Conservation (phyloP, 2,888 invertebrate genomes). For the Drosophila tripunctata region DNA sequence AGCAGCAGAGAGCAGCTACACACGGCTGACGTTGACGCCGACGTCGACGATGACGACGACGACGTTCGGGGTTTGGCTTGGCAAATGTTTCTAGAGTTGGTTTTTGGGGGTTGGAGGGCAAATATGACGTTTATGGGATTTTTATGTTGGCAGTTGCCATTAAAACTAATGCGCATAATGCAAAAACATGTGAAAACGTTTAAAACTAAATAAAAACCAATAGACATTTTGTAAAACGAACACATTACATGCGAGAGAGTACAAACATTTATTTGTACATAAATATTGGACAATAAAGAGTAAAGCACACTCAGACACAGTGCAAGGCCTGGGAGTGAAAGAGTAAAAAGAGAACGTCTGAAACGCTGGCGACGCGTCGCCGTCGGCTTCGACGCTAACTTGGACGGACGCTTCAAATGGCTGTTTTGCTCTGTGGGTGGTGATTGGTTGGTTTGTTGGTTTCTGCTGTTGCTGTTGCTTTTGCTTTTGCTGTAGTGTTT, state of each 20-base stretch:
- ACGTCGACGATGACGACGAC: neutral
- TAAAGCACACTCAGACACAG: neutral
- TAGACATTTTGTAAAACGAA: slow-evolving; percentile 25
- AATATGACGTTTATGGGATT: slow-evolving; percentile 48
- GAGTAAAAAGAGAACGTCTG: neutral
- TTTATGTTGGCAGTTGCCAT: slow-evolving; percentile 56
- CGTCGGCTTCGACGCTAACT: neutral
- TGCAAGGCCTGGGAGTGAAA: neutral
- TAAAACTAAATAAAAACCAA: slow-evolving; percentile 54
- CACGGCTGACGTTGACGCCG: neutral
- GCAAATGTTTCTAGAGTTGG: neutral
- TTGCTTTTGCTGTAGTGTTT: slow-evolving; percentile 1
- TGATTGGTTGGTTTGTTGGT: slow-evolving; percentile 5
- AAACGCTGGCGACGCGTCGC: no score
- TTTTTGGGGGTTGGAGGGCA: slow-evolving; percentile 9
- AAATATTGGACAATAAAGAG: slow-evolving; percentile 10
- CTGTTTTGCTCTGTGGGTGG: slow-evolving; percentile 16
- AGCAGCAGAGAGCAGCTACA: neutral
- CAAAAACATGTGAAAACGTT: slow-evolving; percentile 62
- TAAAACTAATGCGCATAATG: slow-evolving; percentile 54
- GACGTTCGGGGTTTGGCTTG: neutral
- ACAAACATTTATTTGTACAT: slow-evolving; percentile 1
- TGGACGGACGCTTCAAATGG: neutral
- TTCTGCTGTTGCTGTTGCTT: slow-evolving; percentile 21
- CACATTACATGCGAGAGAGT: neutral